Evolutionary conservation across 1,140 invertebrate species (phyloP), one percentile per base, ranked within the genome.

Genomic region (Leguminivora glycinivorella): DNA sequence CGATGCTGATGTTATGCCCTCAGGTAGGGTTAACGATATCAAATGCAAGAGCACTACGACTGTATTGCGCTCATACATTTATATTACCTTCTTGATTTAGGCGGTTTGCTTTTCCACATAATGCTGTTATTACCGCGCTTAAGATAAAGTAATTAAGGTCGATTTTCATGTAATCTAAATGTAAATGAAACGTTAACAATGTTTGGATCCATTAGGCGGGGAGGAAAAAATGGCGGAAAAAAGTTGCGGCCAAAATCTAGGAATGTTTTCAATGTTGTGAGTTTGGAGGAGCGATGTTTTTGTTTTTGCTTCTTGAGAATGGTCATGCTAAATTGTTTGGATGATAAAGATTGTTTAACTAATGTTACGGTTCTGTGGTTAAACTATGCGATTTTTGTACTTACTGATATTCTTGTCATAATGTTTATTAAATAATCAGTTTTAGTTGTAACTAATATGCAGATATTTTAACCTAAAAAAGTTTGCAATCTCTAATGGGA

Each of bases 281-380:
- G 17, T 52, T 52, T 52, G 47, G 19, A 17, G 7, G 47, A 43
- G 14, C 17, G 19, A 52, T n/a, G 47, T 19, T 22, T 52, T 52
- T 52, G 47, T 52, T 52, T 52, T 52, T 52, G 47, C 47, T 52
- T 52, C 43, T 47, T 47, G n/a, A 47, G n/a, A n/a, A 47, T 47
- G 14, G 43, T 17, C n/a, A 47, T 17, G 43, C n/a, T 17, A 47
- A 52, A 52, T 6, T 52, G 9, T 22, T 52, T 52, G 47, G 17
- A 22, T 52, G 19, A 52, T 9, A 22, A 52, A 52, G 19, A 22
- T 22, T 22, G 47, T 22, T 38, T 38, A 52, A 52, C 7, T 19
- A 19, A 52, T 22, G 17, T 52, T 52, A 52, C 47, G 47, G n/a
- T 52, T 22, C 7, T 22, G 9, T 19, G 43, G n/a, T 52, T 43